A percentile compares a stretch with the other conserved stretches of the same genome.
Conservation (phyloP, 2,797 vertebrate genomes). For the Fistularia tabacaria region DNA sequence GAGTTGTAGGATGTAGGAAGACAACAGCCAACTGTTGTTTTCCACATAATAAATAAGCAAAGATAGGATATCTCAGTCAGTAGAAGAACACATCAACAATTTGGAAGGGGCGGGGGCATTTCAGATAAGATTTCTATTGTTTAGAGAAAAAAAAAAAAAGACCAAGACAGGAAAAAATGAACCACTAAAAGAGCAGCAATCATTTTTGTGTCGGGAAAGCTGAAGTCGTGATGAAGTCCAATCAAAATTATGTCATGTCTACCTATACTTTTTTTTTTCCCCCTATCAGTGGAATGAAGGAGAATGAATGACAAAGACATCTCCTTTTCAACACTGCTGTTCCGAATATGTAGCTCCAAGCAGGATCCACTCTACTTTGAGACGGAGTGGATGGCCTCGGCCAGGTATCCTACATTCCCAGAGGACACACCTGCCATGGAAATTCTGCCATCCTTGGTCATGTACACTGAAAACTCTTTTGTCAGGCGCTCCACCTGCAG, state of each 20-base stretch:
- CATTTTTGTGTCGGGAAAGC: conserved; percentile 13
- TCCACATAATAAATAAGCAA: conserved; percentile 52
- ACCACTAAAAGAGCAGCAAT: conserved; percentile 22
- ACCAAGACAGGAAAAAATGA: conserved; percentile 12
- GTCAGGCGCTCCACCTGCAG: conserved; percentile 87
- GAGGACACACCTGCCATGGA: conserved; percentile 93
- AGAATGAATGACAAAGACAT: conserved; percentile 21
- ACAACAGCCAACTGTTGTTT: conserved; percentile 24
- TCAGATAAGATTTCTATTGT: conserved; percentile 8
- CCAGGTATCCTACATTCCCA: conserved; percentile 88
- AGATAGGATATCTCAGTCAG: conserved; percentile 23
- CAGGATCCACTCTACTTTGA: conserved; percentile 78
- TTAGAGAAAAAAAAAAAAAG: background rate
- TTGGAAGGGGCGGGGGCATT: conserved; percentile 20
- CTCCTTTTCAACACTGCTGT: conserved; percentile 39
- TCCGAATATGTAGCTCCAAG: conserved; percentile 36
- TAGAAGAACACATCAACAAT: conserved; percentile 10
- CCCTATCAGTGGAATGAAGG: conserved; percentile 46
- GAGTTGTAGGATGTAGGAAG: conserved; percentile 23
- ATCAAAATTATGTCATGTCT: conserved; percentile 19
- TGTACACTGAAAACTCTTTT: conserved; percentile 95
- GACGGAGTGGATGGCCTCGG: conserved; percentile 90
- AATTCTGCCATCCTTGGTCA: conserved; percentile 98
- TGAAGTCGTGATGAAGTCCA: conserved; percentile 42
- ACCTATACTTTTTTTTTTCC: conserved; percentile 36